Conservation (phyloP, 1,140 invertebrate genomes). For the Lucilia cuprina region DNA sequence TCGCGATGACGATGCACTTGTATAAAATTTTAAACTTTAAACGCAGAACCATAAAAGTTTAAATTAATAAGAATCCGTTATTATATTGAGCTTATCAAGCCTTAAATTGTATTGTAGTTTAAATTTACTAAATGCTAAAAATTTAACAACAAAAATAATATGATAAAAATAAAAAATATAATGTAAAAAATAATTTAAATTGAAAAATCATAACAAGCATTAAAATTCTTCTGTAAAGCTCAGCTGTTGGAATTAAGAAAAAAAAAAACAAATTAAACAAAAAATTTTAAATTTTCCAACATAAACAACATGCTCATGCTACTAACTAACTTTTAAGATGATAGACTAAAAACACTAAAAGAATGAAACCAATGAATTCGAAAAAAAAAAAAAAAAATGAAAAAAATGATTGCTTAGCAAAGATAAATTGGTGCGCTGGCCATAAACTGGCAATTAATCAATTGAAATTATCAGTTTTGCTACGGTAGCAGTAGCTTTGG, state of each 20-base stretch:
- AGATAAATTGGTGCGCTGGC: conserved; percentile 40
- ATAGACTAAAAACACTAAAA: neutral
- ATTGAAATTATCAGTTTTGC: conserved; percentile 42
- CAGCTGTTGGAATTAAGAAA: neutral
- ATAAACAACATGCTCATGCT: neutral
- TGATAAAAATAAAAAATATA: no score
- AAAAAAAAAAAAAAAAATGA: conserved; percentile 12
- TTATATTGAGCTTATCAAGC: no score
- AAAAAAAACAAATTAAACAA: neutral
- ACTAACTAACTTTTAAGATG: neutral
- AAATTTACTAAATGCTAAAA: no score
- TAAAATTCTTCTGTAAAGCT: neutral
- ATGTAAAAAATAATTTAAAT: neutral
- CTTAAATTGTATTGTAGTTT: no score
- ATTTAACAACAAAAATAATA: no score
- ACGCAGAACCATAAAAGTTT: no score
- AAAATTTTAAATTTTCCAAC: neutral
- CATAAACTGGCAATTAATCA: conserved; percentile 43
- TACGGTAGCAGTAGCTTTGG: conserved; percentile 40
- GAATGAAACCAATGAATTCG: neutral
- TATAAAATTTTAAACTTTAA: neutral
- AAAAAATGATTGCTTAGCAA: conserved; percentile 33
- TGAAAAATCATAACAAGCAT: neutral
- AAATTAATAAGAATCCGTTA: no score
- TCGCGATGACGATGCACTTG: neutral